Evolutionary conservation across 2,113 vertebrate species (phyloP), one percentile per base, ranked within the genome.

Genomic region (Chrysemys picta): DNA sequence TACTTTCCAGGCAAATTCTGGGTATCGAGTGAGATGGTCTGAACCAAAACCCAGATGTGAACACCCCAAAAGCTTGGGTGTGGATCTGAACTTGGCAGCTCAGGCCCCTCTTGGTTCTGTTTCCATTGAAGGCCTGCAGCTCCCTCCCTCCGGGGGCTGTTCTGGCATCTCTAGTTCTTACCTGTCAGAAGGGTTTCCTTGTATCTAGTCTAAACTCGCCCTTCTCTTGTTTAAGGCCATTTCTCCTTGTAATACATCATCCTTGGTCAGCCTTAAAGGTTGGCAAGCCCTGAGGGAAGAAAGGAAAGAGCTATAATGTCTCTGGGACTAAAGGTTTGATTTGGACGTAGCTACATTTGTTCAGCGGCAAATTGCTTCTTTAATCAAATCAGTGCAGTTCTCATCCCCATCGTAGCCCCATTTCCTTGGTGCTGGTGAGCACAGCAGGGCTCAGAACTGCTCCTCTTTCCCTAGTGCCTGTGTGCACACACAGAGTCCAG

Each of bases 211-310:
- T 84, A 84, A 75, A 50, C 90, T 88, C 93, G 86, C 82, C 87
- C 82, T 97, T 95, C 89, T 94, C 90, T 88, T 95, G 85, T 87
- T 56, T 95, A 82, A 75, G 9, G 72, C 85, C n/a, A 45, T 92
- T 97, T 38, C 80, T 87, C 85, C n/a, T 92, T 27, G 19, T 91
- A 95, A 95, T 97, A 85, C 72, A 96, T 97, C 95, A 96, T 94
- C 85, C 80, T 94, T 95, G 97, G 96, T 97, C 96, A 97, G 92
- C 86, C 88, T 96, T 97, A 97, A 97, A 98, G 94, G 94, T 79
- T 97, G 96, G 91, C 78, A 75, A 38, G 80, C 75, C 95, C 92
- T 80, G 94, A 92, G 90, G 94, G 94, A 85, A 93, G 85, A 83
- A 80, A 90, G 49, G 90, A 75, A 90, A 95, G 93, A 96, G 47